phyloP scores from a whole-genome alignment of 2,113 vertebrate genomes.

The Oceanodroma tethys region DNA sequence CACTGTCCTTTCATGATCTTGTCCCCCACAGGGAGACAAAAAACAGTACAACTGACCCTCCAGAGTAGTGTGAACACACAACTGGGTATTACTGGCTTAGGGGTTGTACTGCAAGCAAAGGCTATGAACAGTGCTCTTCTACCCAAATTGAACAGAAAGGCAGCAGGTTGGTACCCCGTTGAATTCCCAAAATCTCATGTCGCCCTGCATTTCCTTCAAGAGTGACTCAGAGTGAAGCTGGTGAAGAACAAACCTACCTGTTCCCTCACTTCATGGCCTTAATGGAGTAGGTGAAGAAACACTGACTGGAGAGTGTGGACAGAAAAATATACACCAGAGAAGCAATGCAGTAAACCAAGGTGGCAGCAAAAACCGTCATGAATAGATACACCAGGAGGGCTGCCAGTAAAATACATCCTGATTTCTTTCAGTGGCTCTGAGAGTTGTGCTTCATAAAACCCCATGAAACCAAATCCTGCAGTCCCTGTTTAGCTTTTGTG shows the following conservation, averaged over 20 bases:
- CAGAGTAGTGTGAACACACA: neutral
- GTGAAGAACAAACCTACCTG: neutral
- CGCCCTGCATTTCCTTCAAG: neutral
- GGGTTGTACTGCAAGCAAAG: neutral
- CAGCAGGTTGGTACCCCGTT: accelerated
- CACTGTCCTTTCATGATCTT: neutral
- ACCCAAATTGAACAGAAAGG: neutral
- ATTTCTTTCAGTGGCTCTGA: neutral
- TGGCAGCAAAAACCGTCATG: neutral
- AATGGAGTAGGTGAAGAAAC: neutral
- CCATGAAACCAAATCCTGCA: neutral
- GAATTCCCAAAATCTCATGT: neutral
- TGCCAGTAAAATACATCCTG: neutral
- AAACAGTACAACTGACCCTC: neutral
- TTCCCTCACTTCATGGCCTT: neutral
- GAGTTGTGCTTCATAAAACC: neutral
- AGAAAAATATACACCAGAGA: neutral
- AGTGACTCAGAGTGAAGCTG: neutral
- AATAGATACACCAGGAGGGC: neutral
- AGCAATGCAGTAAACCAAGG: neutral
- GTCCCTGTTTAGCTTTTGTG: neutral
- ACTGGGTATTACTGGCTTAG: neutral
- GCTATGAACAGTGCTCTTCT: neutral
- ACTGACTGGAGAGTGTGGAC: neutral
- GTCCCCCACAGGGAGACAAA: neutral